Conservation (phyloP, 2,113 vertebrate species). For the Dipodomys ordii region DNA sequence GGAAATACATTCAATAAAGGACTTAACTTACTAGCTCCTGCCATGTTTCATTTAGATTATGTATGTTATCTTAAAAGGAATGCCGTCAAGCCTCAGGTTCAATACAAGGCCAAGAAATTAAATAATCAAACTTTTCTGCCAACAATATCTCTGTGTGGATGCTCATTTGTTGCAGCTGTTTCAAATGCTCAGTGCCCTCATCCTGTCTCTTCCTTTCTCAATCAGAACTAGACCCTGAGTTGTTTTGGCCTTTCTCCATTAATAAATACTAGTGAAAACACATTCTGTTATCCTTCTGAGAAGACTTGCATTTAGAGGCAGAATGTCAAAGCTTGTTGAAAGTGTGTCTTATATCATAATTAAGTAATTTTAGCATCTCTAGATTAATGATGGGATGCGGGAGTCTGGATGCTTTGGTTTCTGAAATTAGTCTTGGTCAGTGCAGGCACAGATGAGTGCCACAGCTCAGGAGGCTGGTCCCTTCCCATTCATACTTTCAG, state of each 20-base stretch:
- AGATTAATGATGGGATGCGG: background rate
- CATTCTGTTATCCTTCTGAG: background rate
- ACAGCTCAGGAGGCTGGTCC: background rate
- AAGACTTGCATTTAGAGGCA: background rate
- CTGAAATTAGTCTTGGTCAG: background rate
- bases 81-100: background rate
- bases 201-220: background rate
- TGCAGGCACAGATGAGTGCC: background rate
- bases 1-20: too few species aligned
- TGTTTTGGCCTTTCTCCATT: background rate
- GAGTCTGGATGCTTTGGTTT: background rate
- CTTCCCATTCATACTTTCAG: background rate
- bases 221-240: background rate
- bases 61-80: background rate
- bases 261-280: background rate
- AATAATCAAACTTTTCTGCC: background rate
- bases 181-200: background rate
- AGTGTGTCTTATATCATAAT: background rate
- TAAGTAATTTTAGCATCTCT: background rate
- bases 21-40: background rate
- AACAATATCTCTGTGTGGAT: fast-evolving
- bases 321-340: background rate
- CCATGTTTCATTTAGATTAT: background rate
- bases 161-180: background rate
- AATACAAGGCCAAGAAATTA: background rate